phyloP scores from a whole-genome alignment of 2,888 invertebrate genomes.

The Himalopsyche anomala region DNA sequence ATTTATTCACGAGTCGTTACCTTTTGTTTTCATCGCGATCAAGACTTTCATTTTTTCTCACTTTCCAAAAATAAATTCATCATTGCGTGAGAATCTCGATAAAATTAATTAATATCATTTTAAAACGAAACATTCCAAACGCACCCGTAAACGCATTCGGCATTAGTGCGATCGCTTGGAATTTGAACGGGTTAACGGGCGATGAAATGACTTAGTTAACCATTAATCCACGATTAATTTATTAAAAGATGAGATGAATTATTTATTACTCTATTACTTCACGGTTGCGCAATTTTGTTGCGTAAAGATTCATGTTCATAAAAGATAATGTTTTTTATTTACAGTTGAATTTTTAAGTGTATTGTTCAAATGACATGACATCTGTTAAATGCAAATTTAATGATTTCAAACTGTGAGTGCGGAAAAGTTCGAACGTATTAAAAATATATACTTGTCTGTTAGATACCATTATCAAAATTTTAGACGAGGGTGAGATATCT shows the following conservation, averaged over 20 bases:
- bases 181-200: background rate
- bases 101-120: background rate
- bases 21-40: background rate
- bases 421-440: too few relatives aligned
- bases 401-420: too few relatives aligned
- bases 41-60: conserved; percentile 35
- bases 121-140: background rate
- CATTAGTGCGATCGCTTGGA: background rate
- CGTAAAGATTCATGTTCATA: background rate
- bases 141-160: background rate
- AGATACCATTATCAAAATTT: too few relatives aligned
- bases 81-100: conserved; percentile 19
- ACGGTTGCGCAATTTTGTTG: background rate
- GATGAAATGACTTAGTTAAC: conserved; percentile 22
- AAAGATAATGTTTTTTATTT: too few relatives aligned
- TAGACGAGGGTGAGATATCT: too few relatives aligned
- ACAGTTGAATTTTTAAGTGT: too few relatives aligned
- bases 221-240: background rate
- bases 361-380: too few relatives aligned
- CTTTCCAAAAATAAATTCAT: conserved; percentile 31
- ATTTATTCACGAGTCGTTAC: conserved; percentile 35
- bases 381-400: too few relatives aligned
- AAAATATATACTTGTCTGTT: too few relatives aligned
- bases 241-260: conserved; percentile 3
- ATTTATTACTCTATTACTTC: background rate